Conservation (phyloP, 1,140 invertebrate genomes). For the Drosophila nannoptera region DNA sequence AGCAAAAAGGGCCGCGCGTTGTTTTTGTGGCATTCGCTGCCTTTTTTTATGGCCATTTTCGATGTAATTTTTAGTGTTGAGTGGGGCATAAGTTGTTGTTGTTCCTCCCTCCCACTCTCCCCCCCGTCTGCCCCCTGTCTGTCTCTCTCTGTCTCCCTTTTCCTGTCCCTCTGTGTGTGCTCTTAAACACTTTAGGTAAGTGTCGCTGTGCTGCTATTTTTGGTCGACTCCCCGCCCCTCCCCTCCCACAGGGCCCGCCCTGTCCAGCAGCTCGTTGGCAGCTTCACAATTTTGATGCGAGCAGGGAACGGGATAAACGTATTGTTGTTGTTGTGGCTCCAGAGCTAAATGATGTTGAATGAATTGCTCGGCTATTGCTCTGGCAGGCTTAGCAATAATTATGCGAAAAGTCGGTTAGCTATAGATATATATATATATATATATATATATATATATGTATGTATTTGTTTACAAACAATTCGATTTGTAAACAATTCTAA, state of each 20-base stretch:
- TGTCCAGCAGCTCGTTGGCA: constrained; percentile 27
- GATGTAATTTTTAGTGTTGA: constrained; percentile 73
- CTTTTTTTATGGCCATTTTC: constrained; percentile 65
- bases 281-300: constrained; percentile 19
- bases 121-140: too few species aligned
- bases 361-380: too few species aligned
- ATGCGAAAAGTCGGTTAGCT: too few species aligned
- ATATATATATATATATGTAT: too few species aligned
- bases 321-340: neutral
- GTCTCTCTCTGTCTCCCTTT: constrained; percentile 14
- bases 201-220: constrained; percentile 63
- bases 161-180: constrained; percentile 29
- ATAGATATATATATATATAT: too few species aligned
- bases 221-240: constrained; percentile 22
- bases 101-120: too few species aligned
- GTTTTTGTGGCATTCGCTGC: constrained; percentile 36
- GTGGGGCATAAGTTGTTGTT: constrained; percentile 63
- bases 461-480: too few species aligned
- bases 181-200: constrained; percentile 72
- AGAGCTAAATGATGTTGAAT: too few species aligned
- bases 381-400: too few species aligned
- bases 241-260: neutral
- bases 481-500: too few species aligned
- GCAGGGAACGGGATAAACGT: neutral
- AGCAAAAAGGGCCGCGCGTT: constrained; percentile 40